These are phyloP conservation scores for Rhingia rostrata DNA, from an alignment of 2,888 invertebrate genomes.

Conservation along the genomic window DNA sequence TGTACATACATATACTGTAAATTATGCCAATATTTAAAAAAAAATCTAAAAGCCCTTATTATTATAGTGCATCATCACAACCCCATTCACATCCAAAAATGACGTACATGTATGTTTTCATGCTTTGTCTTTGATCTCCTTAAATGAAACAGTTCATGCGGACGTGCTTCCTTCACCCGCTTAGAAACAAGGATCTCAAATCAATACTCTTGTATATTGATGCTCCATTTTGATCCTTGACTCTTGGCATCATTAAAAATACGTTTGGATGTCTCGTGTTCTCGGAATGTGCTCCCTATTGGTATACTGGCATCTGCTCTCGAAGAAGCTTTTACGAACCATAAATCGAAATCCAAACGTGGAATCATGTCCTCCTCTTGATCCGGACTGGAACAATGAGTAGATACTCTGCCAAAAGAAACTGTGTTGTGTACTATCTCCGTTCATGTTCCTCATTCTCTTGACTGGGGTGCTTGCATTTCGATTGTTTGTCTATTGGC, in stretches of 20 bases:
- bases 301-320: slow-evolving; percentile 35
- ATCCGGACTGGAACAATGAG: slow-evolving; percentile 9
- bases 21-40: no score
- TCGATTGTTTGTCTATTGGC: slow-evolving; percentile 64
- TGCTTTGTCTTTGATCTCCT: neutral
- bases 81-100: no score
- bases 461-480: slow-evolving; percentile 3
- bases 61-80: no score
- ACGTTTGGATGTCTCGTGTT: slow-evolving; percentile 40
- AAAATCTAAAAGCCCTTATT: no score
- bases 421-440: slow-evolving; percentile 26
- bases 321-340: slow-evolving; percentile 31
- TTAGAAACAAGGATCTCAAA: slow-evolving; percentile 30
- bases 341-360: slow-evolving; percentile 68
- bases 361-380: slow-evolving; percentile 31
- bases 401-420: slow-evolving; percentile 25
- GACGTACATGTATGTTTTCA: no score
- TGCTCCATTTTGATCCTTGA: slow-evolving; percentile 61
- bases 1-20: no score
- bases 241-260: slow-evolving; percentile 70
- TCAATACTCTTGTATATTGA: slow-evolving; percentile 52
- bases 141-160: neutral
- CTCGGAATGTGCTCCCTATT: slow-evolving; percentile 36
- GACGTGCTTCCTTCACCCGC: neutral
- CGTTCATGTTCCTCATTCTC: slow-evolving; percentile 12